Conservation (phyloP, 2,113 vertebrate genomes). For the Lamprologus tigripictilis region DNA sequence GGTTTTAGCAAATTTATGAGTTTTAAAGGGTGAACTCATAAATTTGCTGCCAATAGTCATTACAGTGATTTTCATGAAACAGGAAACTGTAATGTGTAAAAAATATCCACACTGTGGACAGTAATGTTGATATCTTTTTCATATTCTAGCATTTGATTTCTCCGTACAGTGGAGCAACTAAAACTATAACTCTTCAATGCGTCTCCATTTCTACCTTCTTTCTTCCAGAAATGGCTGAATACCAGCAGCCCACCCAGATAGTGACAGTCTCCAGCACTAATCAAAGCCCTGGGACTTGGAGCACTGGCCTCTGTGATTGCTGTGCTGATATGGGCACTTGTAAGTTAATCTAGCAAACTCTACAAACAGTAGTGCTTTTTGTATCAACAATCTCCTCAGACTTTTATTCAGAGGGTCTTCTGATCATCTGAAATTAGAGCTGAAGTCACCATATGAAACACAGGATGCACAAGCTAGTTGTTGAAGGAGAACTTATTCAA, state of each 20-base stretch:
- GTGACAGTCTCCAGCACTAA: not conserved
- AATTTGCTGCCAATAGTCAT: not conserved
- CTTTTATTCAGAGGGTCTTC: not conserved
- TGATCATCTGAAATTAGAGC: not conserved
- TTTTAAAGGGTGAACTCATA: not conserved
- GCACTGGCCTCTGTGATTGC: constrained; percentile 64
- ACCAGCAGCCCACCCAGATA: fast-evolving
- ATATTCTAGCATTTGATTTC: not conserved
- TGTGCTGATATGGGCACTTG: constrained; percentile 61
- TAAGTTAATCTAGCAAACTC: constrained; percentile 27
- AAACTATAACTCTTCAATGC: not conserved
- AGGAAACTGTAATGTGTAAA: not conserved
- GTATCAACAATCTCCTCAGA: fast-evolving
- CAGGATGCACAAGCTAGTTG: not conserved
- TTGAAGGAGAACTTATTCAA: not conserved
- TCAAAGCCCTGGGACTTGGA: constrained; percentile 25
- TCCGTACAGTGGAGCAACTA: fast-evolving
- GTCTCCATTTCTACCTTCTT: not conserved
- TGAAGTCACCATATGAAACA: not conserved
- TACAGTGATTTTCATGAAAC: not conserved
- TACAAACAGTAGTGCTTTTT: fast-evolving
- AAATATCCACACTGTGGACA: not conserved
- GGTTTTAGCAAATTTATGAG: not conserved
- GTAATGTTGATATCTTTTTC: not conserved
- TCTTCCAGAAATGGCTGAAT: not conserved